Conservation (phyloP, 2,797 vertebrate species). For the Lates japonicus region DNA sequence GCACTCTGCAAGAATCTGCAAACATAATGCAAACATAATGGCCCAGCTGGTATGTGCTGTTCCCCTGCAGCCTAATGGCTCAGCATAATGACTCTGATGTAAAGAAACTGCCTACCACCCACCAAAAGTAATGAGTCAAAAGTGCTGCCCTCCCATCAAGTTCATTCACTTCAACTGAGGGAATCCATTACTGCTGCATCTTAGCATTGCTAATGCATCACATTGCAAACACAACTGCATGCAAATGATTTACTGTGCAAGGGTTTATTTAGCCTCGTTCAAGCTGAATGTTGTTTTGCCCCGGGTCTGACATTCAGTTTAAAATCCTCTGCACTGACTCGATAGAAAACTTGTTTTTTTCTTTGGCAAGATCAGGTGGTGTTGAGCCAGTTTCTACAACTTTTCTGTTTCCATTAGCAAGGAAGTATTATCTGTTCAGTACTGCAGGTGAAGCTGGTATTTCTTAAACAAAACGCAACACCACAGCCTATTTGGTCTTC, state of each 20-base stretch:
- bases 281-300: conserved; percentile 1
- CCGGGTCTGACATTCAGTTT: background rate
- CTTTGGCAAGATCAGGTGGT: background rate
- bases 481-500: too few relatives aligned
- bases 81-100: conserved; percentile 40
- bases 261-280: background rate
- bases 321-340: background rate
- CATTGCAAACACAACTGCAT: conserved; percentile 10
- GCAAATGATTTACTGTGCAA: conserved; percentile 22
- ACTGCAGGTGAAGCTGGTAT: background rate
- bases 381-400: background rate
- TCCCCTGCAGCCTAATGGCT: conserved; percentile 44
- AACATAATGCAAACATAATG: conserved; percentile 46
- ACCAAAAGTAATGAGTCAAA: conserved; percentile 50
- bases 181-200: conserved; percentile 37
- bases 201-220: conserved; percentile 17
- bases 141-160: conserved; percentile 46
- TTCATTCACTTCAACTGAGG: conserved; percentile 44
- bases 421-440: background rate
- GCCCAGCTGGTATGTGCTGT: conserved; percentile 3
- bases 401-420: background rate
- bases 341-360: background rate
- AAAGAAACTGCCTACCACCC: conserved; percentile 47
- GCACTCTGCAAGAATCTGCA: conserved; percentile 40
- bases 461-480: background rate